A percentile compares a stretch with the other conserved stretches of the same genome.
Evolutionary conservation across 2,113 vertebrate species (phyloP).

Genomic region (Salvator merianae): DNA sequence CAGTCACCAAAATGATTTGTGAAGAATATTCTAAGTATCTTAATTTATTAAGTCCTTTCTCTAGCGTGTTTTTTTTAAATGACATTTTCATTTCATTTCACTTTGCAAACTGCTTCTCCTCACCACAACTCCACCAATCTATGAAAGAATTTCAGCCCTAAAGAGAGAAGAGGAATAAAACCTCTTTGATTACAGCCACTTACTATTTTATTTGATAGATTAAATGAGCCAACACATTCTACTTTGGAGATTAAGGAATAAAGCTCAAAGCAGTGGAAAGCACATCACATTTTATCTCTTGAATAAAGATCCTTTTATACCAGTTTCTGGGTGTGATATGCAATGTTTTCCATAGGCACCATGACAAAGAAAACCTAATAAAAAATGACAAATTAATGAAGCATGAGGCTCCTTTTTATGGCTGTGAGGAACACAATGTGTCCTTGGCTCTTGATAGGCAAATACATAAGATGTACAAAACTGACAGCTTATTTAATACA

Average conservation of each 20-base stretch:
- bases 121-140: neutral
- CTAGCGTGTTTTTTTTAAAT: constrained; percentile 29
- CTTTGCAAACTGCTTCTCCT: constrained; percentile 12
- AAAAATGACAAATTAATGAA: constrained; percentile 46
- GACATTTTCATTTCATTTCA: constrained; percentile 26
- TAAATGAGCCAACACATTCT: constrained; percentile 35
- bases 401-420: neutral
- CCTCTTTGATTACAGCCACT: constrained; percentile 46
- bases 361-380: constrained; percentile 36
- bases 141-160: constrained; percentile 47
- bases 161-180: constrained; percentile 43
- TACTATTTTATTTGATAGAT: constrained; percentile 49
- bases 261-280: constrained; percentile 29
- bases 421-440: constrained; percentile 25
- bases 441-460: constrained; percentile 23
- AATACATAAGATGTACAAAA: constrained; percentile 4
- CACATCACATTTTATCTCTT: constrained; percentile 41
- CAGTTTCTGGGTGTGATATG: constrained; percentile 42
- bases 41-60: constrained; percentile 34
- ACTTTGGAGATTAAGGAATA: constrained; percentile 41
- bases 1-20: neutral
- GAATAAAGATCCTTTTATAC: constrained; percentile 37
- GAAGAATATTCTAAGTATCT: constrained; percentile 8
- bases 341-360: constrained; percentile 47
- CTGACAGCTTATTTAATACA: constrained; percentile 25